These are phyloP conservation scores for Trissolcus japonicus DNA, from an alignment of 2,888 invertebrate genomes.

Conservation along the genomic window DNA sequence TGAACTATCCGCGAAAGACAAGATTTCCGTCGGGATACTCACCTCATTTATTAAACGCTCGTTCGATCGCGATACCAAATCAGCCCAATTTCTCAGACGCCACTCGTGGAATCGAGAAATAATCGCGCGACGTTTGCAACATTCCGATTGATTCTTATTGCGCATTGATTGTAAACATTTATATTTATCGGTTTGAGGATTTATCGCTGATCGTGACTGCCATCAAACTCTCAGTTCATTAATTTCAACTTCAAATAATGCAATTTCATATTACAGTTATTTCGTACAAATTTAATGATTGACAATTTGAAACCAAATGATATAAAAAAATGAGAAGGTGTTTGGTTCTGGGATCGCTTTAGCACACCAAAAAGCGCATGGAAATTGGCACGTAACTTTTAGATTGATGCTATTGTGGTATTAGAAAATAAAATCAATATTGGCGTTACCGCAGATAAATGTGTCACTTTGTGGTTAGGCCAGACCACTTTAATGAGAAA, in stretches of 20 bases:
- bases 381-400: slow-evolving; percentile 28
- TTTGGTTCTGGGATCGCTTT: too few relatives aligned
- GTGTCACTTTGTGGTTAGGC: slow-evolving; percentile 25
- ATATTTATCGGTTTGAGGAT: neutral
- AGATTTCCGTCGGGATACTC: slow-evolving; percentile 54
- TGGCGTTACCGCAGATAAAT: slow-evolving; percentile 23
- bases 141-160: too few relatives aligned
- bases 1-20: slow-evolving; percentile 20
- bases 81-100: too few relatives aligned
- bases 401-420: slow-evolving; percentile 29
- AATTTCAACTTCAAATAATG: too few relatives aligned
- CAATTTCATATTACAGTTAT: too few relatives aligned
- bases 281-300: too few relatives aligned
- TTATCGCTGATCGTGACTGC: slow-evolving; percentile 12
- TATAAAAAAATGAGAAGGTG: too few relatives aligned
- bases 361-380: neutral
- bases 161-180: neutral
- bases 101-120: slow-evolving; percentile 4
- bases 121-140: neutral
- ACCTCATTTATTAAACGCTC: slow-evolving; percentile 65
- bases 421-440: slow-evolving; percentile 37
- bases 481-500: slow-evolving; percentile 31
- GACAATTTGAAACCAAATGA: too few relatives aligned
- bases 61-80: slow-evolving; percentile 1
- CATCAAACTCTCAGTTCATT: too few relatives aligned